Evolutionary conservation across 2,888 invertebrate species (phyloP).

Genomic region (Scaptomyza polygonia): DNA sequence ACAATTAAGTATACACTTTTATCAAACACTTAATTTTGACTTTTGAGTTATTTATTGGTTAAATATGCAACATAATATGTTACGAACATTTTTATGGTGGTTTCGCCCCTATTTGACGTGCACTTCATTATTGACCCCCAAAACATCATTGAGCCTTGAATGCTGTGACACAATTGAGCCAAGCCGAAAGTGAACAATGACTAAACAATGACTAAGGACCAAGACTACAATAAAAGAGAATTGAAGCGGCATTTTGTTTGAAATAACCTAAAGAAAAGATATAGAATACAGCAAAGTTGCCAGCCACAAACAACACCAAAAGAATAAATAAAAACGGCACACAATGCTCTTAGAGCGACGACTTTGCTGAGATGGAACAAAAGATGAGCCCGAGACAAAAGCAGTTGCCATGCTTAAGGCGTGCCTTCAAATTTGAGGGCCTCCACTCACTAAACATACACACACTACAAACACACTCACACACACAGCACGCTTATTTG

Average conservation of each 20-base stretch:
- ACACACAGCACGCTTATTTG: conserved; percentile 21
- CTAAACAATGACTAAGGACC: conserved; percentile 49
- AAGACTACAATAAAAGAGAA: conserved; percentile 43
- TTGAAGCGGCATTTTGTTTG: conserved; percentile 54
- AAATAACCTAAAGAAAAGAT: conserved; percentile 52
- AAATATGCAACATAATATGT: background rate
- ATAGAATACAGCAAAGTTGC: conserved; percentile 39
- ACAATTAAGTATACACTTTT: no score
- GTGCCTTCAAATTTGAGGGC: conserved; percentile 62
- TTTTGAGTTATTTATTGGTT: background rate
- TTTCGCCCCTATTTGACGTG: conserved; percentile 16
- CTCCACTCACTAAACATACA: conserved; percentile 43
- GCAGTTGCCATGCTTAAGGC: conserved; percentile 68
- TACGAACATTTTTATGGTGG: no score
- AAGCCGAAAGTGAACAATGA: conserved; percentile 46
- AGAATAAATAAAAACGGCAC: conserved; percentile 48
- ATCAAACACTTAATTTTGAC: background rate
- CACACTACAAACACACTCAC: conserved; percentile 31
- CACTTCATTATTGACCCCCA: conserved; percentile 67
- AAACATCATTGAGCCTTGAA: conserved; percentile 46
- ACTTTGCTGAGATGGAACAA: conserved; percentile 60
- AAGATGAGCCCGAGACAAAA: conserved; percentile 74
- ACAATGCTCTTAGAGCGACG: conserved; percentile 56
- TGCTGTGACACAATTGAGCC: conserved; percentile 62
- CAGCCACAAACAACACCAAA: conserved; percentile 47